Evolutionary conservation across 2,113 vertebrate species (phyloP).

Genomic region (Odocoileus virginianus): DNA sequence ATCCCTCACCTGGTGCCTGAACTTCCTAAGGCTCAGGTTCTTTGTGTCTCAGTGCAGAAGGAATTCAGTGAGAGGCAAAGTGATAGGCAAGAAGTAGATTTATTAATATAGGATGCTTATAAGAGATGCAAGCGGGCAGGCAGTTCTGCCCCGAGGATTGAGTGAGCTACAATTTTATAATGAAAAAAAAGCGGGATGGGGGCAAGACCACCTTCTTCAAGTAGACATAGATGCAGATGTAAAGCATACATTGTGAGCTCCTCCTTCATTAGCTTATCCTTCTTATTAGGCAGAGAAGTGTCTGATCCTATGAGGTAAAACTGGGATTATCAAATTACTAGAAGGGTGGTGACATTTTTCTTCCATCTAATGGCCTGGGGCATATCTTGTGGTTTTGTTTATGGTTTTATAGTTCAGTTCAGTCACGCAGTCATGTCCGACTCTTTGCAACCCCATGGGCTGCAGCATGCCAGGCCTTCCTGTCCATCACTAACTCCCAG

Average conservation of each 20-base stretch:
- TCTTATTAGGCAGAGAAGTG: not conserved
- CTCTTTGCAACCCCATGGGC: not conserved
- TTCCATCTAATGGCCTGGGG: not conserved
- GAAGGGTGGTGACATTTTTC: not conserved
- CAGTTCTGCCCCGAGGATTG: not conserved
- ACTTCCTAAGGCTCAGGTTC: not conserved
- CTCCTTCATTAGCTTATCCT: not conserved
- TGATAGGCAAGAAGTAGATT: not conserved
- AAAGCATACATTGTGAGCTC: not conserved
- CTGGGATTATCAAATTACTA: not conserved
- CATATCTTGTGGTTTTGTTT: not conserved
- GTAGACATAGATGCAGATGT: not conserved
- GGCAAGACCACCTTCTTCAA: not conserved
- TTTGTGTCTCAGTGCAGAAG: not conserved
- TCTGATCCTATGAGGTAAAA: not conserved
- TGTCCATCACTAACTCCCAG: not conserved
- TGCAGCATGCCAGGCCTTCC: not conserved
- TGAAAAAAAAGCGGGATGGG: not conserved
- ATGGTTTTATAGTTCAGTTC: not conserved
- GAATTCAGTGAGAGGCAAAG: not conserved
- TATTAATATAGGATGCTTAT: not conserved
- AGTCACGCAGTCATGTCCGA: rapidly evolving
- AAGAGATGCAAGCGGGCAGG: not conserved
- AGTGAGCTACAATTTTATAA: not conserved
- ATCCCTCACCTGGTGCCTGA: not conserved